A percentile compares a stretch with the other conserved stretches of the same genome.
phyloP scores from a whole-genome alignment of 2,888 invertebrate species.

The Andrena camellia region DNA sequence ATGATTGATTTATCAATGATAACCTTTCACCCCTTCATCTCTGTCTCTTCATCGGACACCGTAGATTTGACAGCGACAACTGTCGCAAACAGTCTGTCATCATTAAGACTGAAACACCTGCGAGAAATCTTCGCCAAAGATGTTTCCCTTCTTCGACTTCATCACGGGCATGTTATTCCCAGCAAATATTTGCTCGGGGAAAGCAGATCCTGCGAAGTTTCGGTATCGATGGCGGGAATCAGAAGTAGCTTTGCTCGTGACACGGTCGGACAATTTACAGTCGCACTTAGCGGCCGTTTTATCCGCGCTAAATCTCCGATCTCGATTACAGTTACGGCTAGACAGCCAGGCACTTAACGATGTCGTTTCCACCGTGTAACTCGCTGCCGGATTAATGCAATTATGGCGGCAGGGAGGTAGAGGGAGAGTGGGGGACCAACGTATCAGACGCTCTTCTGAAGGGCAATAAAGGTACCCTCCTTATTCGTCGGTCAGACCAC shows the following conservation, averaged over 20 bases:
- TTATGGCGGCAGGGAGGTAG: constrained; percentile 65
- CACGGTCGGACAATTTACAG: constrained; percentile 31
- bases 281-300: constrained; percentile 65
- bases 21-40: too few species aligned
- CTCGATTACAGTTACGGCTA: constrained; percentile 43
- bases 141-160: not conserved
- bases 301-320: constrained; percentile 68
- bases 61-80: too few species aligned
- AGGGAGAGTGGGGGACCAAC: constrained; percentile 47
- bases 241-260: not conserved
- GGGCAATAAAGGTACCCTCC: constrained; percentile 38
- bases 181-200: constrained; percentile 35
- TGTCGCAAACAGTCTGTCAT: not conserved
- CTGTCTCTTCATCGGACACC: too few species aligned
- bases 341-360: constrained; percentile 63
- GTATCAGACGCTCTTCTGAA: constrained; percentile 46
- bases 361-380: constrained; percentile 63
- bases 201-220: constrained; percentile 24
- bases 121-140: not conserved
- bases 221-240: constrained; percentile 23
- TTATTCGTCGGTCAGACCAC: constrained; percentile 61
- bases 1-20: too few species aligned
- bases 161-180: constrained; percentile 14
- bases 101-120: not conserved
- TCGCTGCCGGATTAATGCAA: constrained; percentile 73